These are phyloP conservation scores for Macquaria ambigua DNA, from an alignment of 2,113 vertebrate species.

Conservation along the genomic window DNA sequence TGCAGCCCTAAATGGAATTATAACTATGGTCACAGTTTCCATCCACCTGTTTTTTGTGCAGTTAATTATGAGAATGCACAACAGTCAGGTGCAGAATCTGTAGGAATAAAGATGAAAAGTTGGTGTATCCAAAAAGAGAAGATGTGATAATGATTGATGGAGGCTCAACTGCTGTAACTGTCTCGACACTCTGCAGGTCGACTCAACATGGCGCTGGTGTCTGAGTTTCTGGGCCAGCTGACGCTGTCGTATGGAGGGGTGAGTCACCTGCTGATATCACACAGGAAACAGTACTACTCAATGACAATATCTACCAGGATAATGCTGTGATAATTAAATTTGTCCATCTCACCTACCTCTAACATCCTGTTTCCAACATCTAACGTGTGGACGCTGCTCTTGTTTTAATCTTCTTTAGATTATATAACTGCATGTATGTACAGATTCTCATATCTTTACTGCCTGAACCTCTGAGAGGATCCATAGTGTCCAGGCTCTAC, in stretches of 20 bases:
- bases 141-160: no score
- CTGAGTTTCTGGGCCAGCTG: constrained; percentile 85
- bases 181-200: constrained; percentile 57
- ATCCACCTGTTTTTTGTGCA: no score
- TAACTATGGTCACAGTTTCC: no score
- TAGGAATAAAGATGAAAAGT: no score
- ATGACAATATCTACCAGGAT: no score
- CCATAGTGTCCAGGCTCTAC: not conserved
- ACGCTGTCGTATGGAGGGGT: constrained; percentile 80
- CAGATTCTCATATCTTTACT: not conserved
- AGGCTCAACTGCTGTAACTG: not conserved
- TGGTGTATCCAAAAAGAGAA: no score
- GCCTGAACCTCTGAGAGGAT: not conserved
- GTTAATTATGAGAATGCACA: no score
- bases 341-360: not conserved
- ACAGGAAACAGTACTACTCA: not conserved
- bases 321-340: not conserved
- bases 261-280: constrained; percentile 50
- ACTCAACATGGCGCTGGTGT: constrained; percentile 81
- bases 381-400: not conserved
- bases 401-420: no score
- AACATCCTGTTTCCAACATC: not conserved
- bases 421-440: not conserved
- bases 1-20: no score
- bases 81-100: no score